Base-by-base conservation (phyloP, 2,797 vertebrate species). In the Chaenodraco wilsoni region DNA sequence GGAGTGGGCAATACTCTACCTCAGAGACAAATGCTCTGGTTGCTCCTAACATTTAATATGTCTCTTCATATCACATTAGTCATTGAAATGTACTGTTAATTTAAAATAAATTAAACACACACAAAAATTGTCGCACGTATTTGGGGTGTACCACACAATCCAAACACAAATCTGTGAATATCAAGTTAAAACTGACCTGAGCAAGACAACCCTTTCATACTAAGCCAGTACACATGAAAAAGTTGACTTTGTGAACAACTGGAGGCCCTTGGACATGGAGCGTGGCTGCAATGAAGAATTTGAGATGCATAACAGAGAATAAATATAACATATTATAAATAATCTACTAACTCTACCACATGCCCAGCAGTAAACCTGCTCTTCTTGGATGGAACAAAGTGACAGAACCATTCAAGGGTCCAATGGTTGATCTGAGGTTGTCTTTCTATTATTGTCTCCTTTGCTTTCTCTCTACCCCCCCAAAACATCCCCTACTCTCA, bases 321-420 rank as follows among this genome's bases (percentile, higher is more conserved):
- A 68, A 62, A 82, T 73, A 46, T 74, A 59, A 62, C 4, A 79
- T 54, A 65, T 63, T 61, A 51, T 69, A 86, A 83, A 81, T 79
- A 82, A 76, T 84, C 59, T 59, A 64, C 69, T 45, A 57, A 64
- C 52, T 43, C 31, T 23, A 52, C 27, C 67, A 75, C 74, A 74
- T 79, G 19, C 12, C 61, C 69, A 63, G 23, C 63, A 41, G 15
- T 65, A 31, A 73, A 60, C 37, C 62, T 59, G 55, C 31, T 68
- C 64, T 73, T 33, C 37, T 58, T 50, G 58, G 58, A 50, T 78
- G 62, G 69, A 78, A 78, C 58, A 77, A 69, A 70, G 63, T 65
- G 45, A 63, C 46, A 74, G 61, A 81, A 65, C 52, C 46, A 72
- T 67, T 72, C 55, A 59, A 43, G 41, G 55, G 60, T 73, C 77